These are phyloP conservation scores for Mesochorus sp. DNA, from an alignment of 2,888 invertebrate genomes.

Conservation along the genomic window DNA sequence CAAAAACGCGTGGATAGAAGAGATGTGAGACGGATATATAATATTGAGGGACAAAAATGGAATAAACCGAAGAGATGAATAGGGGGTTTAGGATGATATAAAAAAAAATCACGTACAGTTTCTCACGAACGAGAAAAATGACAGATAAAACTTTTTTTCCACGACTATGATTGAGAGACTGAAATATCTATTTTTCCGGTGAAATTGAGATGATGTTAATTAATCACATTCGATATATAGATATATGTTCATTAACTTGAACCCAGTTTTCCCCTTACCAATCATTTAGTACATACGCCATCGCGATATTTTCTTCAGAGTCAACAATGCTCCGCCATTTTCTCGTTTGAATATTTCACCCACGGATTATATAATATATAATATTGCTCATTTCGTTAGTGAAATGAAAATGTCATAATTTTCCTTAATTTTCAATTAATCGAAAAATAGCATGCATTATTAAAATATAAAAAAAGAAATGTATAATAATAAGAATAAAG, in stretches of 20 bases:
- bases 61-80: constrained; percentile 5
- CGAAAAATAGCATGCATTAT: constrained; percentile 24
- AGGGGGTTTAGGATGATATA: constrained; percentile 2
- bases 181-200: constrained; percentile 59
- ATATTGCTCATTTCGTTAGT: not conserved
- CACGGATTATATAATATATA: not conserved
- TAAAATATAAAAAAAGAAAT: constrained; percentile 1
- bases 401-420: constrained; percentile 17
- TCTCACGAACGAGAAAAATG: not conserved
- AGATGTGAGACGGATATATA: not conserved
- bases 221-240: constrained; percentile 44
- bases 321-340: not conserved
- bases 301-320: not conserved
- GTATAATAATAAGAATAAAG: no score
- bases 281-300: constrained; percentile 1
- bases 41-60: constrained; percentile 38
- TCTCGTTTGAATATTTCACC: constrained; percentile 7
- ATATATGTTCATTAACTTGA: not conserved
- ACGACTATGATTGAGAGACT: constrained; percentile 11
- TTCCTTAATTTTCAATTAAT: not conserved
- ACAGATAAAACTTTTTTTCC: not conserved
- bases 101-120: not conserved
- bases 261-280: not conserved
- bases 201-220: constrained; percentile 64
- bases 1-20: not conserved